phyloP scores from a whole-genome alignment of 2,888 invertebrate species.

The Hermaeophaga mercurialis region DNA sequence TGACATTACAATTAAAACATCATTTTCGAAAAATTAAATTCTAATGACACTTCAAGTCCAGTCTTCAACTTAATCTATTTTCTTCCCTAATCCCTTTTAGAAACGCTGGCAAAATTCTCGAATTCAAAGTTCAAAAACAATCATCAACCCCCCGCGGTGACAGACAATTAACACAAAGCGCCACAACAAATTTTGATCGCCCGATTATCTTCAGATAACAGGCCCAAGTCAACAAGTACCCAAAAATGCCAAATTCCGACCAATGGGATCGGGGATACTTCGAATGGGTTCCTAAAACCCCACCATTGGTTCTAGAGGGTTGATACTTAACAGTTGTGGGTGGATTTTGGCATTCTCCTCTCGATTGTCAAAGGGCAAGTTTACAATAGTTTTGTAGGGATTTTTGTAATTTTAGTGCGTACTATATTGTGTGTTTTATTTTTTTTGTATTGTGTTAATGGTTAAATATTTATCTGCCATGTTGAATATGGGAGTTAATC shows the following conservation, averaged over 20 bases:
- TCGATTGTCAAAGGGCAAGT: not conserved
- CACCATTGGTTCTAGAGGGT: not conserved
- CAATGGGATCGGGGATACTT: not conserved
- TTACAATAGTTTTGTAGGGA: not conserved
- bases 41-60: too few relatives aligned
- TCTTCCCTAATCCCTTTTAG: too few relatives aligned
- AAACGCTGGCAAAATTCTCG: too few relatives aligned
- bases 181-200: not conserved
- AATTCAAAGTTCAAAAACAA: too few relatives aligned
- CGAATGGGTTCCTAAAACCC: not conserved
- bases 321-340: not conserved
- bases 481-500: slow-evolving; percentile 15
- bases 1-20: too few relatives aligned
- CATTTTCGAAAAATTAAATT: too few relatives aligned
- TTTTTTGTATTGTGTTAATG: not conserved
- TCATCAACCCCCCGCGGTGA: too few relatives aligned
- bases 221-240: not conserved
- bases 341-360: not conserved
- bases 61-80: too few relatives aligned
- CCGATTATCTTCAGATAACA: not conserved
- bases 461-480: slow-evolving; percentile 13
- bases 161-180: too few relatives aligned
- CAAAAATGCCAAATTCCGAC: not conserved
- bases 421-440: not conserved
- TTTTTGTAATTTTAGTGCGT: not conserved